Percentiles rank a stretch among this genome's conserved stretches.
phyloP scores from a whole-genome alignment of 2,797 vertebrate genomes.

The Ctenopoma multispine region DNA sequence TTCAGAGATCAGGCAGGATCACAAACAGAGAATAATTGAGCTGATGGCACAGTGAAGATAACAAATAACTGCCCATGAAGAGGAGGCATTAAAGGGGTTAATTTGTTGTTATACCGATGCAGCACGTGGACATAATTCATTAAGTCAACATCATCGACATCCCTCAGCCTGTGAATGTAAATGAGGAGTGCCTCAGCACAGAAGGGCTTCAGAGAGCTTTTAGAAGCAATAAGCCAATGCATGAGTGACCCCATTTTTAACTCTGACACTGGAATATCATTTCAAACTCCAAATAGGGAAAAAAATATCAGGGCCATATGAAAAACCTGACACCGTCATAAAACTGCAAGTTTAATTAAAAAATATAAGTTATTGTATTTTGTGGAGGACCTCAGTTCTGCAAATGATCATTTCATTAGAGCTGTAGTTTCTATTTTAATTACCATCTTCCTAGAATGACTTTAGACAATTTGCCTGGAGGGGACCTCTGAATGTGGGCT shows the following conservation, averaged over 20 bases:
- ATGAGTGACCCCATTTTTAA: slow-evolving; percentile 59
- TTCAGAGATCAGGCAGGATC: slow-evolving; percentile 9
- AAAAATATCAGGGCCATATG: slow-evolving; percentile 36
- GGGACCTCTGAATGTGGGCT: slow-evolving; percentile 55
- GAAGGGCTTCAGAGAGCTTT: slow-evolving; percentile 38
- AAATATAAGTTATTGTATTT: slow-evolving; percentile 45
- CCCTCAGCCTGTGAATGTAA: slow-evolving; percentile 45
- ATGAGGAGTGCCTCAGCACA: slow-evolving; percentile 34
- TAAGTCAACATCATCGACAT: slow-evolving; percentile 54
- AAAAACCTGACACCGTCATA: slow-evolving; percentile 55
- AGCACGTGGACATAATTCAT: slow-evolving; percentile 41
- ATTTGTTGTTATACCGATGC: slow-evolving; percentile 25
- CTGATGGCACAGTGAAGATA: slow-evolving; percentile 1
- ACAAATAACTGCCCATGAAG: slow-evolving; percentile 17
- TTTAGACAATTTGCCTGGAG: slow-evolving; percentile 67
- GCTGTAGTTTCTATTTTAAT: slow-evolving; percentile 70
- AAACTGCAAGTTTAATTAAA: slow-evolving; percentile 49
- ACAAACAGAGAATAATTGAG: slow-evolving; percentile 9
- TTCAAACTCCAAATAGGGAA: slow-evolving; percentile 49
- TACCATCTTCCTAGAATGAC: slow-evolving; percentile 64
- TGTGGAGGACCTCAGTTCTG: slow-evolving; percentile 17
- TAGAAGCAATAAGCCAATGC: slow-evolving; percentile 50
- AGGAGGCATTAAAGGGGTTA: slow-evolving; percentile 11
- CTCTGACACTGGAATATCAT: slow-evolving; percentile 46
- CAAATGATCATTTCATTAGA: slow-evolving; percentile 51